phyloP scores from a whole-genome alignment of 2,797 vertebrate species.

The Picus viridis region DNA sequence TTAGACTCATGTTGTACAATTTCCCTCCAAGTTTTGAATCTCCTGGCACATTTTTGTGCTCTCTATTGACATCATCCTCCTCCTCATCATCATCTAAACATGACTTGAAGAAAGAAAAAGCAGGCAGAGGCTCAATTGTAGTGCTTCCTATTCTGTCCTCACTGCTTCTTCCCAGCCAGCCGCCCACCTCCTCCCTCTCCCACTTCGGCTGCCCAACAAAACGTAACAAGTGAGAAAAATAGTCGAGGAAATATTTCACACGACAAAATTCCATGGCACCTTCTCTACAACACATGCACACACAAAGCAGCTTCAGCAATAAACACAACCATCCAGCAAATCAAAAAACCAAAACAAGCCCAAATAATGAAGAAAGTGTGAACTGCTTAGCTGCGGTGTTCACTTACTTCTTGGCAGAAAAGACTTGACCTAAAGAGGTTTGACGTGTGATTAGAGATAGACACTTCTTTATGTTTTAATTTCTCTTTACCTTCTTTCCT shows the following conservation, averaged over 20 bases:
- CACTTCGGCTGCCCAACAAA: background rate
- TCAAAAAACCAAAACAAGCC: background rate
- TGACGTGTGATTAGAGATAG: constrained; percentile 26
- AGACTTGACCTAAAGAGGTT: constrained; percentile 10
- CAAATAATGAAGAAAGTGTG: constrained; percentile 23
- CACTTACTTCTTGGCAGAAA: constrained; percentile 22
- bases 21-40: constrained; percentile 56
- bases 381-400: constrained; percentile 34
- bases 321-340: constrained; percentile 32
- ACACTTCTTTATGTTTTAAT: background rate
- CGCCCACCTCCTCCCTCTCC: background rate
- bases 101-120: constrained; percentile 42
- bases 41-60: constrained; percentile 39
- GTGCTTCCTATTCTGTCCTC: background rate
- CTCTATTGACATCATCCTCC: constrained; percentile 38
- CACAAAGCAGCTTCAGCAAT: constrained; percentile 17
- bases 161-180: background rate
- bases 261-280: constrained; percentile 8
- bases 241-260: constrained; percentile 27
- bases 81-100: constrained; percentile 39
- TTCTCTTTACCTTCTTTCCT: background rate
- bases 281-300: background rate
- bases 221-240: constrained; percentile 43
- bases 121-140: constrained; percentile 30
- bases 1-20: constrained; percentile 17